These are phyloP conservation scores for Hecatera dysodea DNA, from an alignment of 2,888 invertebrate species.

Conservation along the genomic window DNA sequence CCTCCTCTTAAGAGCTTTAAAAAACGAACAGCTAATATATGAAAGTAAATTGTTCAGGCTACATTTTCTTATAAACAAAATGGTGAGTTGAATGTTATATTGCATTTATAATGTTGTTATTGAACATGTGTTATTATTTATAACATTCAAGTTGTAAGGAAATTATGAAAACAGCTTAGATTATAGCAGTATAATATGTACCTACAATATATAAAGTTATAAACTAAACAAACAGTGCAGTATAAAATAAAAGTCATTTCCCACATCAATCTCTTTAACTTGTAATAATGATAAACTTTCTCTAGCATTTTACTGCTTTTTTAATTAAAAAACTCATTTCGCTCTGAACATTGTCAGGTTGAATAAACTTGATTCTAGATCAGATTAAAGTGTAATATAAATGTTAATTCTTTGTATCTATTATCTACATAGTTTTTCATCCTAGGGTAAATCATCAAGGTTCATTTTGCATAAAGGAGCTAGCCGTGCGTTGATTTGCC, in stretches of 20 bases:
- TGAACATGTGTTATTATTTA: neutral
- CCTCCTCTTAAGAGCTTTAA: neutral
- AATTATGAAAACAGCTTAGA: slow-evolving; percentile 9
- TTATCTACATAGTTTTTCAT: slow-evolving; percentile 28
- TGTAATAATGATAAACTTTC: slow-evolving; percentile 37
- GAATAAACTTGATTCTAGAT: slow-evolving; percentile 33
- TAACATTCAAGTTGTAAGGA: slow-evolving; percentile 1
- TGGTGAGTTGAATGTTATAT: slow-evolving; percentile 11
- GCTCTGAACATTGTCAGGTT: slow-evolving; percentile 26
- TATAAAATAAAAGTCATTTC: slow-evolving; percentile 45
- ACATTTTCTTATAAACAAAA: too few relatives aligned
- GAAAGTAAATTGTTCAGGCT: neutral
- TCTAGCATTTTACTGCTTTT: slow-evolving; percentile 21
- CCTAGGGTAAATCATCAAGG: neutral
- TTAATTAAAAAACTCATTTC: slow-evolving; percentile 40
- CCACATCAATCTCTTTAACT: slow-evolving; percentile 31
- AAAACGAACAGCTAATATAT: neutral
- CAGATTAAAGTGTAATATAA: slow-evolving; percentile 25
- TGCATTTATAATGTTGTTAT: neutral
- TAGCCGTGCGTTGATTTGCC: neutral
- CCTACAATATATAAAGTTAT: slow-evolving; percentile 12
- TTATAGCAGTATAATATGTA: slow-evolving; percentile 9
- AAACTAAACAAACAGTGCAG: neutral
- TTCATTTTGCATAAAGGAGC: slow-evolving; percentile 9
- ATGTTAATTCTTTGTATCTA: slow-evolving; percentile 8